These are phyloP conservation scores for Myotis planiceps DNA, from an alignment of 2,797 vertebrate species.

Conservation along the genomic window DNA sequence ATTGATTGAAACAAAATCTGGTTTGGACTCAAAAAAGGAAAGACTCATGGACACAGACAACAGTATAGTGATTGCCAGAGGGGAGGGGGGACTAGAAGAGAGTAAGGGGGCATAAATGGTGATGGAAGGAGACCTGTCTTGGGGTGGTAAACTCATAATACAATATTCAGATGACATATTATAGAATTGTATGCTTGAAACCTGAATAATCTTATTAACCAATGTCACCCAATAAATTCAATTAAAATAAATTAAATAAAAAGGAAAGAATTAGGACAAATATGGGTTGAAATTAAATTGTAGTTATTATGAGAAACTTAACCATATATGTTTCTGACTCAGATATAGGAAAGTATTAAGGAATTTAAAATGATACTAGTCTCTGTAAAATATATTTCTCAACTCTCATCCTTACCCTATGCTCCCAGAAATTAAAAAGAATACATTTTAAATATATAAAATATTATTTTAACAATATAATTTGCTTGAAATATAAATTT, in stretches of 20 bases:
- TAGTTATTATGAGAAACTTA: background rate
- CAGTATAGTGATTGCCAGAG: background rate
- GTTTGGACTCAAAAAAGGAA: background rate
- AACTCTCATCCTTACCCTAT: rapidly evolving
- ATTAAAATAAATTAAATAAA: background rate
- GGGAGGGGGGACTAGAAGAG: background rate
- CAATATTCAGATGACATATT: background rate
- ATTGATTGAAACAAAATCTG: background rate
- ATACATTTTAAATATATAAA: background rate
- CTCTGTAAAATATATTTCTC: background rate
- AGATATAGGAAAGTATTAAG: background rate
- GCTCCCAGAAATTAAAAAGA: background rate
- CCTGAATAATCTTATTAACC: background rate
- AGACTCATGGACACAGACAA: background rate
- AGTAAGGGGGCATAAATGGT: background rate
- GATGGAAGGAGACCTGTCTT: background rate
- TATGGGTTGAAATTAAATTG: background rate
- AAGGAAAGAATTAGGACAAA: background rate
- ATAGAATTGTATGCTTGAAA: background rate
- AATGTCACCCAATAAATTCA: background rate
- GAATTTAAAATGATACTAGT: background rate
- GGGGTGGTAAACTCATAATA: background rate
- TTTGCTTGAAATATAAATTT: background rate
- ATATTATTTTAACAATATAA: background rate
- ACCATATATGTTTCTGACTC: background rate